A percentile compares a stretch with the other conserved stretches of the same genome.
Evolutionary conservation across 2,888 invertebrate genomes (phyloP).

Genomic region (Hipparchia sbordonii): DNA sequence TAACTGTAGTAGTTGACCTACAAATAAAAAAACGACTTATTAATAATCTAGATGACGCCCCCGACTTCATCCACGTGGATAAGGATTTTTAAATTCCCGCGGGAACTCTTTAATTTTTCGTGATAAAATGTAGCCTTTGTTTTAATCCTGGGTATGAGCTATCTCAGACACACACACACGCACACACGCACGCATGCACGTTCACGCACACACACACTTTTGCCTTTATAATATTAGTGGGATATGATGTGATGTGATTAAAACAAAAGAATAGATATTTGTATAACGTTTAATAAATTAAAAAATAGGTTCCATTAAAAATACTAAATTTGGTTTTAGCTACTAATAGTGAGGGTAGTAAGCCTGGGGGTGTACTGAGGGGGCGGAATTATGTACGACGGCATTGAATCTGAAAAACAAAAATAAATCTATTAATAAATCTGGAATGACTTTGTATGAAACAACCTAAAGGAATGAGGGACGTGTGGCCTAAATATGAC

Average conservation of each 20-base stretch:
- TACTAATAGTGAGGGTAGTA: constrained; percentile 34
- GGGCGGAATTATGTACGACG: constrained; percentile 71
- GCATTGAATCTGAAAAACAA: constrained; percentile 68
- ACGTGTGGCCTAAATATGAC: background rate
- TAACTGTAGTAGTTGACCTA: background rate
- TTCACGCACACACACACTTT: too few relatives aligned
- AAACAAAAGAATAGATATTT: constrained; percentile 4
- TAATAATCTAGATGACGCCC: background rate
- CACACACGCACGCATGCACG: too few relatives aligned
- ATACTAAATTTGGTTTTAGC: constrained; percentile 17
- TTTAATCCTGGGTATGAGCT: too few relatives aligned
- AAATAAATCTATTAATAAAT: background rate
- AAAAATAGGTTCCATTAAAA: constrained; percentile 13
- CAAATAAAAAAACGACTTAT: background rate
- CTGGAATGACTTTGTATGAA: background rate
- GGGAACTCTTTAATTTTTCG: too few relatives aligned
- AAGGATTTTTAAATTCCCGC: too few relatives aligned
- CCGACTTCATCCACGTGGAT: too few relatives aligned
- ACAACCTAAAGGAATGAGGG: background rate
- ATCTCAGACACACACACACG: too few relatives aligned
- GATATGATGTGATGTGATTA: too few relatives aligned
- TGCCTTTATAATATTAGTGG: too few relatives aligned
- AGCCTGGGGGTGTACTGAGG: constrained; percentile 55
- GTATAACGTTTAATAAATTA: constrained; percentile 33
- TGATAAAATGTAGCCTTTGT: too few relatives aligned